Conservation (phyloP, 2,888 invertebrate species). For the Dryococelus australis region DNA sequence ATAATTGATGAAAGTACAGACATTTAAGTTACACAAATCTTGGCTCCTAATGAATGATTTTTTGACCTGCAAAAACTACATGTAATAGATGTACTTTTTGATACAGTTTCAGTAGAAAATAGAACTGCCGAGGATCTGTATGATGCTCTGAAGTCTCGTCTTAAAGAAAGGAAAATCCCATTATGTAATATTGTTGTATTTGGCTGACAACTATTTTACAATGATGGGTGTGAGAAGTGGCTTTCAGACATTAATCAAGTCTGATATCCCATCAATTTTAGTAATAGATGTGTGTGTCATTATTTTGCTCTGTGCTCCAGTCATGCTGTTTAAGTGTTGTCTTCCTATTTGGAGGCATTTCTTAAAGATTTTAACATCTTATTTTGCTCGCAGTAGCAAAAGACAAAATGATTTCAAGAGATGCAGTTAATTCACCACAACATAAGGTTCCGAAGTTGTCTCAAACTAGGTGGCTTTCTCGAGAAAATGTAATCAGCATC, state of each 20-base stretch:
- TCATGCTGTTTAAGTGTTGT: background rate
- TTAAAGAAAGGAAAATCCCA: background rate
- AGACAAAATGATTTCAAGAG: background rate
- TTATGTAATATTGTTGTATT: background rate
- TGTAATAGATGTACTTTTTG: background rate
- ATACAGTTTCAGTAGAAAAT: background rate
- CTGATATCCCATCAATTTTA: background rate
- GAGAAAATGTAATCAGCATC: conserved; percentile 6
- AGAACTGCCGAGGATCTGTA: background rate
- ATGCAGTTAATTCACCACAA: background rate
- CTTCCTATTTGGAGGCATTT: background rate
- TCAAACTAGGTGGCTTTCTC: background rate
- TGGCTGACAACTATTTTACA: background rate
- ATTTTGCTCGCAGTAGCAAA: background rate
- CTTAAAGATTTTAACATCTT: background rate
- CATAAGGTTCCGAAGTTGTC: background rate
- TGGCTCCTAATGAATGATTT: background rate
- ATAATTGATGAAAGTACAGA: conserved; percentile 7
- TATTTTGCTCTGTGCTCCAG: background rate
- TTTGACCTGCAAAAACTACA: background rate
- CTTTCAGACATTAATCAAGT: background rate
- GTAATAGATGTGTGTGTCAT: background rate
- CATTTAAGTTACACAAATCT: background rate
- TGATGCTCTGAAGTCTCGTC: background rate
- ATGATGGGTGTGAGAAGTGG: background rate